Evolutionary conservation across 2,888 invertebrate genomes (phyloP).

Genomic region (Coelopa pilipes): DNA sequence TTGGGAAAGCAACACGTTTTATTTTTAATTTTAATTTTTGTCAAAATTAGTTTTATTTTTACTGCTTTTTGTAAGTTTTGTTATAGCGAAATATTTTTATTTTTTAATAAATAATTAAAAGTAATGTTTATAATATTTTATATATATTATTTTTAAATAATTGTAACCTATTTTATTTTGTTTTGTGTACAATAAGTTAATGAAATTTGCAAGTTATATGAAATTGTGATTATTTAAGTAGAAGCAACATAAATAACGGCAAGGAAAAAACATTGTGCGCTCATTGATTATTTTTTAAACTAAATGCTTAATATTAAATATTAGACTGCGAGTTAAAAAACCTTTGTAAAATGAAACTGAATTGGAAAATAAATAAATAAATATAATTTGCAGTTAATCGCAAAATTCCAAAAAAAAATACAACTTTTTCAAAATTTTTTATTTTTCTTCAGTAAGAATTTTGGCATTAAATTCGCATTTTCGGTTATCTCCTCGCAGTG

Average conservation of each 20-base stretch:
- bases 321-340: slow-evolving; percentile 29
- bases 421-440: slow-evolving; percentile 31
- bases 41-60: slow-evolving; percentile 52
- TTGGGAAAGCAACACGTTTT: slow-evolving; percentile 64
- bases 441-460: slow-evolving; percentile 3
- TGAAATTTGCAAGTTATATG: background rate
- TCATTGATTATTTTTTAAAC: slow-evolving; percentile 17
- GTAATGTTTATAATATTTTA: slow-evolving; percentile 21
- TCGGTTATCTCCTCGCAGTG: background rate
- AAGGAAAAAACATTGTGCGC: slow-evolving; percentile 16
- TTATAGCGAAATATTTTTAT: slow-evolving; percentile 59
- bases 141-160: slow-evolving; percentile 35
- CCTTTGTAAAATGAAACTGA: slow-evolving; percentile 29
- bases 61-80: slow-evolving; percentile 56
- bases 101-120: slow-evolving; percentile 31
- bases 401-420: slow-evolving; percentile 27
- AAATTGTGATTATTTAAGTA: slow-evolving; percentile 30
- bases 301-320: background rate
- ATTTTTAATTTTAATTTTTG: slow-evolving; percentile 58
- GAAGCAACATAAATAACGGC: background rate
- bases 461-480: slow-evolving; percentile 13
- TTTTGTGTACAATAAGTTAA: slow-evolving; percentile 1
- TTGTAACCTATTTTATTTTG: slow-evolving; percentile 18
- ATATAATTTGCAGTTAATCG: slow-evolving; percentile 20
- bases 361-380: slow-evolving; percentile 31